A percentile compares a stretch with the other conserved stretches of the same genome.
Evolutionary conservation across 2,888 invertebrate genomes (phyloP).

Genomic region (Syrista parreyssii): DNA sequence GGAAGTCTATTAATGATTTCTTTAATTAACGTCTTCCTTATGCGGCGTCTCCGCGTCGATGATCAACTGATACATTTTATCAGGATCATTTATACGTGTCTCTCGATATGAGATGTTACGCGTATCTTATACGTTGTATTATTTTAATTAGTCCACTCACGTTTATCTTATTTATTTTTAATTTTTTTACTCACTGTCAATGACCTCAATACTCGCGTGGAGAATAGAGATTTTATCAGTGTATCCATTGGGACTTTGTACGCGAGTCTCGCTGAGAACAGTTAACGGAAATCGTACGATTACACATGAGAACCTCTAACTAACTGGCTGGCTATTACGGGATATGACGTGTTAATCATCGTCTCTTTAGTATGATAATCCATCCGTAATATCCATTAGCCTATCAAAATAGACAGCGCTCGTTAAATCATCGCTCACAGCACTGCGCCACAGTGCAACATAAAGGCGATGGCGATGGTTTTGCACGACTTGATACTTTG

Average conservation of each 20-base stretch:
- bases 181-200: background rate
- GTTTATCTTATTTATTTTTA: background rate
- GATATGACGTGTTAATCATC: slow-evolving; percentile 48
- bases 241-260: too few species aligned
- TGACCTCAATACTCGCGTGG: too few species aligned
- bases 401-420: slow-evolving; percentile 44
- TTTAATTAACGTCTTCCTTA: too few species aligned
- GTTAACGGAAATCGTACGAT: slow-evolving; percentile 4
- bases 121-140: background rate
- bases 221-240: too few species aligned
- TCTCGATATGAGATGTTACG: too few species aligned
- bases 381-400: slow-evolving; percentile 47
- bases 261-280: too few species aligned
- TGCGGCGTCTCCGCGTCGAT: too few species aligned
- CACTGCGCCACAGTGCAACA: background rate
- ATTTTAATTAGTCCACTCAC: background rate
- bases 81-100: too few species aligned
- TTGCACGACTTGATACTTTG: background rate
- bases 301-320: slow-evolving; percentile 30
- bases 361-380: slow-evolving; percentile 53
- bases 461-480: background rate
- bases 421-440: background rate
- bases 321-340: slow-evolving; percentile 39
- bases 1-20: too few species aligned
- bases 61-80: too few species aligned